Evolutionary conservation across 1,140 invertebrate species (phyloP).

Genomic region (Brachionus sp.): DNA sequence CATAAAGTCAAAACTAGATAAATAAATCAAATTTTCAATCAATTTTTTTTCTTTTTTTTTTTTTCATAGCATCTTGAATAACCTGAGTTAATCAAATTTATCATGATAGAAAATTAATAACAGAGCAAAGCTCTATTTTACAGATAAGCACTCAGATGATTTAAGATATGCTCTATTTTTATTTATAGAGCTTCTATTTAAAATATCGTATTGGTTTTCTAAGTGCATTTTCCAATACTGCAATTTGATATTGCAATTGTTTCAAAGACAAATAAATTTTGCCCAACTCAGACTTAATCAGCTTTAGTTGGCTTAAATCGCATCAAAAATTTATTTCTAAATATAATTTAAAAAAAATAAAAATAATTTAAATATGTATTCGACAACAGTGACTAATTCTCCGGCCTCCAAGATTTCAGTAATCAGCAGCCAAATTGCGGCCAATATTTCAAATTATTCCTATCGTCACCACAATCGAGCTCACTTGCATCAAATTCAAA

Average conservation of each 20-base stretch:
- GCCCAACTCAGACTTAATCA: neutral
- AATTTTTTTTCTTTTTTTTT: too few species aligned
- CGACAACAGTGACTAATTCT: neutral
- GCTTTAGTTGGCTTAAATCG: neutral
- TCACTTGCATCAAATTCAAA: constrained; percentile 26
- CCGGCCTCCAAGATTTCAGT: constrained; percentile 14
- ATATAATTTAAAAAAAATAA: neutral
- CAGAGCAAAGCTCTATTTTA: neutral
- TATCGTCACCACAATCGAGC: neutral
- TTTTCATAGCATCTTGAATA: neutral
- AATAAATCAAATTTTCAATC: neutral
- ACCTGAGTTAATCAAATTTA: neutral
- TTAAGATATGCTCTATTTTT: neutral
- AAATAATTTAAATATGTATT: neutral
- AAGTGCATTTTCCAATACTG: neutral
- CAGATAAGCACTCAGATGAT: neutral
- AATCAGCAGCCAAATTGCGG: neutral
- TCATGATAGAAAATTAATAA: neutral
- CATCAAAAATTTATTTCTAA: neutral
- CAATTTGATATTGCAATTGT: constrained; percentile 18
- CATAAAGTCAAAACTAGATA: neutral
- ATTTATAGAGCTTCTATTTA: neutral
- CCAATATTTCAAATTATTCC: neutral
- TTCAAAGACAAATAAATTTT: constrained; percentile 19
- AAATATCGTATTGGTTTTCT: neutral